Evolutionary conservation across 2,113 vertebrate genomes (phyloP).

Genomic region (Calyptommatus sinebrachiatus): DNA sequence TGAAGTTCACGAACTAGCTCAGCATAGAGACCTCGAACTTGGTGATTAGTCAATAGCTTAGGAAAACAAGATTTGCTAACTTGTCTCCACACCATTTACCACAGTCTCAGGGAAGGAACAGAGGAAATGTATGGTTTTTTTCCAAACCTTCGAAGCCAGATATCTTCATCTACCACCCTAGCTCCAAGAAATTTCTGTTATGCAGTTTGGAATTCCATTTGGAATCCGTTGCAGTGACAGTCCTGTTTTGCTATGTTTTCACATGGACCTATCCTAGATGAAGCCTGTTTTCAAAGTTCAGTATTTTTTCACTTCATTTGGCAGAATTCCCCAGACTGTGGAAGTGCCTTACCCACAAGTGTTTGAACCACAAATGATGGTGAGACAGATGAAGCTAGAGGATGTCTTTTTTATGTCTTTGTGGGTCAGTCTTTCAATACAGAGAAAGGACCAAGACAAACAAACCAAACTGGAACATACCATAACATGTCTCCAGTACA

Average conservation of each 20-base stretch:
- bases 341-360: conserved; percentile 52
- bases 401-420: conserved; percentile 58
- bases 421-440: conserved; percentile 63
- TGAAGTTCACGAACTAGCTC: conserved; percentile 78
- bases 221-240: conserved; percentile 30
- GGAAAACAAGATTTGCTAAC: conserved; percentile 73
- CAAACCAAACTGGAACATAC: conserved; percentile 66
- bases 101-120: conserved; percentile 72
- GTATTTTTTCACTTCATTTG: conserved; percentile 42
- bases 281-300: conserved; percentile 34
- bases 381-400: conserved; percentile 54
- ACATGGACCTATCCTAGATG: conserved; percentile 44
- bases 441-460: conserved; percentile 71
- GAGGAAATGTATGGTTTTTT: conserved; percentile 61
- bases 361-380: conserved; percentile 57
- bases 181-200: not conserved
- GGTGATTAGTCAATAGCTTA: conserved; percentile 79
- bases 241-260: conserved; percentile 39
- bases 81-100: conserved; percentile 70
- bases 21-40: conserved; percentile 74
- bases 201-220: conserved; percentile 36
- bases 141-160: conserved; percentile 48
- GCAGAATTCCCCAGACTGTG: conserved; percentile 62
- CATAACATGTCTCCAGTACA: conserved; percentile 72
- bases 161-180: conserved; percentile 33